Conservation (phyloP, 2,888 invertebrate species). For the Zele albiditarsus region DNA sequence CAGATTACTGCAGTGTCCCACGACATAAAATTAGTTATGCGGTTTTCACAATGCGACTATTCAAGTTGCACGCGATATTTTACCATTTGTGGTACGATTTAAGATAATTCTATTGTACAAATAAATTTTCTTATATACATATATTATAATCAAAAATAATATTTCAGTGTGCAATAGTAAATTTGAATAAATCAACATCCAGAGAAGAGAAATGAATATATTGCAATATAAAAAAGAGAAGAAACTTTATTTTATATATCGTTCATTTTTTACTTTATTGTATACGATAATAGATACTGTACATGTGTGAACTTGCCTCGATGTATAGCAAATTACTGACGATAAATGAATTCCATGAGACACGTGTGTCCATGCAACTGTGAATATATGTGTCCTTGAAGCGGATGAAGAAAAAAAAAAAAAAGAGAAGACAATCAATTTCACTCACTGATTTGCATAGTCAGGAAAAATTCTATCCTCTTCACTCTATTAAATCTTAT, state of each 20-base stretch:
- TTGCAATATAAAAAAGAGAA: not conserved
- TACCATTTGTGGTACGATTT: not conserved
- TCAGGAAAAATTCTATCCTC: not conserved
- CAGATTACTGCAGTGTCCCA: not conserved
- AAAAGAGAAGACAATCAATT: not conserved
- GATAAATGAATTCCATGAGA: not conserved
- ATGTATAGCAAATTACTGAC: not conserved
- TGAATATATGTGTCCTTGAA: not conserved
- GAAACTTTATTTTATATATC: not conserved
- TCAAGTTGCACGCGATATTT: not conserved
- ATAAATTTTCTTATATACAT: not conserved
- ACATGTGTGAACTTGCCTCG: not conserved
- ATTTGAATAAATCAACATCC: not conserved
- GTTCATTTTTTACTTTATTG: not conserved
- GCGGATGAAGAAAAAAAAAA: too few species aligned
- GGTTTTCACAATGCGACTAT: not conserved
- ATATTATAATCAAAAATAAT: not conserved
- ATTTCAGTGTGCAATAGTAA: too few species aligned
- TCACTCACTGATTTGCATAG: not conserved
- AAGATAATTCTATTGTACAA: not conserved
- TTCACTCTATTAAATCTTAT: not conserved
- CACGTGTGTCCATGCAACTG: conserved; percentile 11
- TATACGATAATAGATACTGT: not conserved
- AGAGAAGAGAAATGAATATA: not conserved
- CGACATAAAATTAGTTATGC: not conserved